Evolutionary conservation across 2,797 vertebrate genomes (phyloP).

Genomic region (Chloroceryle amazona): DNA sequence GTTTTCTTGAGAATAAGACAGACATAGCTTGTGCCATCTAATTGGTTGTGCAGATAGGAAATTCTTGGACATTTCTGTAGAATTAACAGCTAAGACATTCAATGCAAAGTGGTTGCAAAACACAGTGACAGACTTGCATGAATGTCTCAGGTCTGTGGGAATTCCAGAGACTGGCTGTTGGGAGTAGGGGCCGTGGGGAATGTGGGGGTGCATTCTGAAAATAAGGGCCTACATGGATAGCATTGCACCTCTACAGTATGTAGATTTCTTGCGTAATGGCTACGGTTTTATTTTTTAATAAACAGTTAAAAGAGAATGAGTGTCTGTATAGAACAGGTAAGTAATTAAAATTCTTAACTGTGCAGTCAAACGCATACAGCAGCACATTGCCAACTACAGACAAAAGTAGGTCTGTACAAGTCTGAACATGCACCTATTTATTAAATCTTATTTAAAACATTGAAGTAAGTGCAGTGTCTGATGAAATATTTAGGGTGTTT

Average conservation of each 20-base stretch:
- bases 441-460: conserved; percentile 91
- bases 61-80: background rate
- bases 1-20: background rate
- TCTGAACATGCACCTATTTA: conserved; percentile 87
- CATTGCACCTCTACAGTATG: background rate
- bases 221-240: background rate
- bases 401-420: conserved; percentile 81
- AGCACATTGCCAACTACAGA: conserved; percentile 81
- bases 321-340: conserved; percentile 80
- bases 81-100: background rate
- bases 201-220: background rate
- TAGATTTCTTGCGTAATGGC: conserved; percentile 13
- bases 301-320: conserved; percentile 78
- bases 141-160: background rate
- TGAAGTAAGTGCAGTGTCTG: conserved; percentile 90
- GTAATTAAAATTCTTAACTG: conserved; percentile 78
- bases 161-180: background rate
- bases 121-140: background rate
- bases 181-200: background rate
- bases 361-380: conserved; percentile 74
- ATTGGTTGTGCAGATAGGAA: background rate
- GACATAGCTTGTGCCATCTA: background rate
- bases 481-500: conserved; percentile 88
- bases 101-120: background rate
- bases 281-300: conserved; percentile 48